Evolutionary conservation across 2,797 vertebrate species (phyloP), one percentile per base, ranked within the genome.

Genomic region (Enteromius afrohamiltoni): DNA sequence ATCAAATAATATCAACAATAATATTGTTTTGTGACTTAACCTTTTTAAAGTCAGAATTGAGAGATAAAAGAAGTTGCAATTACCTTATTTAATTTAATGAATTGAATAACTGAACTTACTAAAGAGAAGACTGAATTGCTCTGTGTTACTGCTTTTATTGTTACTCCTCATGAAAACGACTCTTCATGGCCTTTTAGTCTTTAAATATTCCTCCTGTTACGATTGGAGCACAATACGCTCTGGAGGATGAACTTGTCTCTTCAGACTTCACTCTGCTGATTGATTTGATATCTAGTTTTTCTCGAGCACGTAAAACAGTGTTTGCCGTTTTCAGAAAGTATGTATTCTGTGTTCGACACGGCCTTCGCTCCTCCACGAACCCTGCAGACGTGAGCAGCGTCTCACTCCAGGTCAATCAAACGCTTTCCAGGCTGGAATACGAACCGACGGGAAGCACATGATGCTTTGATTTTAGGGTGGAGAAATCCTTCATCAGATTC

Each of bases 401-500:
- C 23, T 62, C 23, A 10, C 58, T 62, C 5, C 58, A 7, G 60
- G 26, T 62, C 60, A 62, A 62, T 31, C 5, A 62, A 29, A 17
- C 26, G 5, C 60, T 29, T 16, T 29, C 60, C 60, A 29, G 60
- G 6, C 11, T 45, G 40, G 42, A 26, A 45, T 11, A 21, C 10
- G 4, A 67, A 5, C 31, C 1, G 17, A 67, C 34, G 4, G 19
- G 65, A 67, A 67, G 19, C 65, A 40, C 65, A n/a, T 1, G 67
- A 69, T 14, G 4, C 11, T 23, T 42, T 42, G 67, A 69, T 69
- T 69, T 69, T 10, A 69, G 37, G 6, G 10, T 23, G 31, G 40
- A 69, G 37, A 14, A 68, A 40, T 68, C 65, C n/a, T n/a, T 40
- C 65, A n/a, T 37, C 65, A 67, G 31, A 40, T 70, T 70, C 68